Conservation (phyloP, 1,140 invertebrate species). For the Dendroctonus ponderosae region DNA sequence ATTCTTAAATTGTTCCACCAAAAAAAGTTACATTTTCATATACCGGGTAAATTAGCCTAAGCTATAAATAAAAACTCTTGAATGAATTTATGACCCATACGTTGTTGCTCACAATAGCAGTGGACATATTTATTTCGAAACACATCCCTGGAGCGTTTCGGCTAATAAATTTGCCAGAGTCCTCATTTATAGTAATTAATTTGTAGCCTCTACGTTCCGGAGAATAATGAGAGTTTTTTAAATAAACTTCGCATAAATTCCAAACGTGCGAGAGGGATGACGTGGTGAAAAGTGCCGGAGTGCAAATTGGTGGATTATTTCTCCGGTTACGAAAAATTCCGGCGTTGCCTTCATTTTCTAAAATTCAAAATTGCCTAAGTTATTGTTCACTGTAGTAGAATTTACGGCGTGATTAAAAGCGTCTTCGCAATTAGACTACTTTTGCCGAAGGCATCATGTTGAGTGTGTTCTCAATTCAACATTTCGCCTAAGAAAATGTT, state of each 20-base stretch:
- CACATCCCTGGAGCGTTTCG: constrained; percentile 2
- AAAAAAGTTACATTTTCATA: neutral
- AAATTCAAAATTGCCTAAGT: too few relatives aligned
- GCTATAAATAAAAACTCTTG: constrained; percentile 2
- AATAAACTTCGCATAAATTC: constrained; percentile 25
- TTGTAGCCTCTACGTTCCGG: constrained; percentile 14
- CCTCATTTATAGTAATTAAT: constrained; percentile 29
- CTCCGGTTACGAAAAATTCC: neutral
- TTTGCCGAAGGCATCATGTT: too few relatives aligned
- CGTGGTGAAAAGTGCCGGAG: constrained; percentile 1
- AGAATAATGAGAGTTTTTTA: constrained; percentile 25
- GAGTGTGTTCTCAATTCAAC: too few relatives aligned
- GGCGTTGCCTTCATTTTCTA: too few relatives aligned
- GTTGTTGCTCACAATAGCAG: neutral
- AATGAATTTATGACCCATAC: constrained; percentile 4
- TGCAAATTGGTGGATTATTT: constrained; percentile 16
- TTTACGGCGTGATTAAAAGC: too few relatives aligned
- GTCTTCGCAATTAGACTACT: too few relatives aligned
- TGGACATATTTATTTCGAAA: constrained; percentile 24
- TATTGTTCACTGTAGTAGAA: too few relatives aligned
- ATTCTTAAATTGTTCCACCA: neutral
- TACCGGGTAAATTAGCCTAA: neutral
- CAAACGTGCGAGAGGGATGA: constrained; percentile 8
- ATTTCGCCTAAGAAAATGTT: too few relatives aligned
- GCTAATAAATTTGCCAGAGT: constrained; percentile 23